A percentile compares a stretch with the other conserved stretches of the same genome.
Evolutionary conservation across 2,113 vertebrate species (phyloP).

Genomic region (Cryptotis parvus): DNA sequence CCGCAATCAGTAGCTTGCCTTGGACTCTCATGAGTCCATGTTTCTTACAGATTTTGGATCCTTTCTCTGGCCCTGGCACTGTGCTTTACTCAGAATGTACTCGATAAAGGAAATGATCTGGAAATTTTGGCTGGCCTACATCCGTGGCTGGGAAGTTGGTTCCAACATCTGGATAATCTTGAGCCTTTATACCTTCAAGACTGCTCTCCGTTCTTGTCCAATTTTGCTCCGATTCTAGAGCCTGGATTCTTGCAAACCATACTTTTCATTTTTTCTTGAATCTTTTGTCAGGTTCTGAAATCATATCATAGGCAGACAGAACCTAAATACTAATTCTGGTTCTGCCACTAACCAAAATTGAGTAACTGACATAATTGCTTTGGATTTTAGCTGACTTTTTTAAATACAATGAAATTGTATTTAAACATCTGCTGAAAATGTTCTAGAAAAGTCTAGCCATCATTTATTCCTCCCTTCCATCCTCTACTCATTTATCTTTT

Average conservation of each 20-base stretch:
- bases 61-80: neutral
- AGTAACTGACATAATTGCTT: neutral
- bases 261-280: neutral
- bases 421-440: constrained; percentile 28
- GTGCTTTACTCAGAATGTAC: neutral
- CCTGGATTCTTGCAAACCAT: neutral
- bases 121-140: too few species aligned
- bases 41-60: neutral
- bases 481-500: neutral
- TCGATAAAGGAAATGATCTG: neutral
- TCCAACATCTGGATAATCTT: neutral
- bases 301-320: neutral
- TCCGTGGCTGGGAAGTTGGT: too few species aligned
- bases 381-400: neutral
- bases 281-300: neutral
- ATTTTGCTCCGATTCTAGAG: neutral
- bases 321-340: neutral
- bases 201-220: rapidly evolving
- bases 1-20: neutral
- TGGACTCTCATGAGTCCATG: neutral
- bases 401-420: constrained; percentile 5
- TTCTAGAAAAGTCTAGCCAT: neutral
- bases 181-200: neutral
- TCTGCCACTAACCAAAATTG: neutral
- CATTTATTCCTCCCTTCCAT: neutral